Evolutionary conservation across 2,113 vertebrate species (phyloP), one percentile per base, ranked within the genome.

Genomic region (Cyprinodon brontotheroides): DNA sequence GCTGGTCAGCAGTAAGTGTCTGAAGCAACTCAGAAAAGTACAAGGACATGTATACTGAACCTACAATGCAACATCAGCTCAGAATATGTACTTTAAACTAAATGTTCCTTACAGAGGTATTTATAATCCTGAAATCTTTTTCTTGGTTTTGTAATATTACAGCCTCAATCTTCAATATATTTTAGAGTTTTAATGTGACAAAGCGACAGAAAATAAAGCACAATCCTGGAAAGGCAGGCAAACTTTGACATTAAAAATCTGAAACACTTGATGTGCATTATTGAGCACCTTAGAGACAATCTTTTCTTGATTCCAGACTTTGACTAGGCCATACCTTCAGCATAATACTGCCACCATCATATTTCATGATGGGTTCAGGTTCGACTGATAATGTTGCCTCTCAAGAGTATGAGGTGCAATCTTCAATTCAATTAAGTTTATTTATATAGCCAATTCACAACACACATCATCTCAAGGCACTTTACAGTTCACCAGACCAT

Each of bases 1-100:
- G 95, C 96, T 99, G 93, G 97, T 99, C 94, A 98, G 97, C 96
- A 99, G 98, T 99, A 95, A 99, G 98, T 98, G 94, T 93, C 79
- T 77, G 3, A 61, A 45, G 57, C 81, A 48, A 40, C 59, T 66
- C 75, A 62, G 65, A 68, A 70, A 75, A 39, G 63, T 71, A 65
- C 67, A 65, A 17, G 8, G 40, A 14, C 11, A 22, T 57, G 8
- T 57, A 17, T 36, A 4, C 38, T 20, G 14, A 20, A 41, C 22
- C 9, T 36, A 36, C 60, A 37, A 61, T 12, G 29, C 4, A 39
- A 20, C 37, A 39, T 9, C 17, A 38, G 39, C 15, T 40, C 10
- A 3, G 36, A 22, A n/a, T 10, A 1, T 11, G 50, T 53, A 20
- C 50, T 53, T 53, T 50, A 5, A 50, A 53, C 15, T 53, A 53